Evolutionary conservation across 2,888 invertebrate species (phyloP).

Genomic region (Drosophila leonis): DNA sequence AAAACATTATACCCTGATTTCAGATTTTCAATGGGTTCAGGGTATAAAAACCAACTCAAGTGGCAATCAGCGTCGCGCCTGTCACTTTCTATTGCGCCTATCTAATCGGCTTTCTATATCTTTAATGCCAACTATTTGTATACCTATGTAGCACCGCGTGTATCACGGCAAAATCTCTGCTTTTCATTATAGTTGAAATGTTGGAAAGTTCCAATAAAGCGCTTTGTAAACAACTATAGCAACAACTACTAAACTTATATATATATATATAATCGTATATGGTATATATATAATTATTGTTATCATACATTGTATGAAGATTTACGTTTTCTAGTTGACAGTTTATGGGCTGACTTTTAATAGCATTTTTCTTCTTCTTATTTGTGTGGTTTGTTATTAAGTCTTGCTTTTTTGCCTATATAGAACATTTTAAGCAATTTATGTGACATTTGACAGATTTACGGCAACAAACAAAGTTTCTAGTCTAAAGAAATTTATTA

Average conservation of each 20-base stretch:
- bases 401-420: not conserved
- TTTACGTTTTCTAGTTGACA: not conserved
- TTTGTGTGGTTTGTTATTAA: not conserved
- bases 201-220: not conserved
- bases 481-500: too few relatives aligned
- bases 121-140: conserved; percentile 10
- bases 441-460: not conserved
- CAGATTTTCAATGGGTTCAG: too few relatives aligned
- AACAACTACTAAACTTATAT: not conserved
- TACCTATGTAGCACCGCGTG: not conserved
- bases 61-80: conserved; percentile 37
- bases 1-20: too few relatives aligned
- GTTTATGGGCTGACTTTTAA: not conserved
- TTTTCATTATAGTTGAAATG: not conserved
- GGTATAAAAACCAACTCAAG: conserved; percentile 31
- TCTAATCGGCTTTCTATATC: conserved; percentile 35
- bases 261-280: not conserved
- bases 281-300: too few relatives aligned
- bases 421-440: not conserved
- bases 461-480: too few relatives aligned
- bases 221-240: not conserved
- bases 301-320: not conserved
- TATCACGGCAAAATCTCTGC: conserved; percentile 1
- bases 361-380: not conserved
- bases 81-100: conserved; percentile 53